Percentiles rank a stretch among this genome's conserved stretches.
These are phyloP conservation scores for Chelonus insularis DNA, from an alignment of 1,140 invertebrate genomes.

Conservation along the genomic window DNA sequence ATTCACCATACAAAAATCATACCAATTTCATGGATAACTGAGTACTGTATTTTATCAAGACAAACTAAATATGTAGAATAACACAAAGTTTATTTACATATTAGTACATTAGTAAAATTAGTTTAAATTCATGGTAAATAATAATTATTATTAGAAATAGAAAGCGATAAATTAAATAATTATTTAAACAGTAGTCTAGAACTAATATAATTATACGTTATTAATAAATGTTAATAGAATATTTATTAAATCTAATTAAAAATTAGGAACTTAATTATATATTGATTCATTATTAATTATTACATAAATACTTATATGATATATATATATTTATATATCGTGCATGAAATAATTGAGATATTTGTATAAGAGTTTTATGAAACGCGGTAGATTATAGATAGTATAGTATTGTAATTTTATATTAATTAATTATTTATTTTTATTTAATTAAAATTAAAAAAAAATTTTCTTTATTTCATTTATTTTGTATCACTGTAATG, in stretches of 20 bases:
- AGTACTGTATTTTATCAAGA: too few relatives aligned
- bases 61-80: neutral
- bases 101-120: conserved; percentile 13
- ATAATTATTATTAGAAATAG: conserved; percentile 21
- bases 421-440: conserved; percentile 40
- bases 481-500: conserved; percentile 58
- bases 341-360: conserved; percentile 44
- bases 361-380: conserved; percentile 17
- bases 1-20: too few relatives aligned
- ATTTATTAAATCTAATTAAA: conserved; percentile 23
- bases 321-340: conserved; percentile 35
- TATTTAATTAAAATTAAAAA: too few relatives aligned
- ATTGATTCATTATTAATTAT: too few relatives aligned
- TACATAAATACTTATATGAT: too few relatives aligned
- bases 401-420: conserved; percentile 26
- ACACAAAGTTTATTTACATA: neutral
- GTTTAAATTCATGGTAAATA: conserved; percentile 23
- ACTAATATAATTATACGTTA: neutral
- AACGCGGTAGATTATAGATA: conserved; percentile 17
- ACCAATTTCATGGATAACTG: too few relatives aligned
- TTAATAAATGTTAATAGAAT: conserved; percentile 26
- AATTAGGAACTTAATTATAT: conserved; percentile 19
- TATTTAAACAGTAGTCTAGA: neutral
- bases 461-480: conserved; percentile 31
- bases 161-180: conserved; percentile 4